Percentiles rank a stretch among this genome's conserved stretches.
phyloP scores from a whole-genome alignment of 1,140 invertebrate species.

The Himalopsyche phryganea region DNA sequence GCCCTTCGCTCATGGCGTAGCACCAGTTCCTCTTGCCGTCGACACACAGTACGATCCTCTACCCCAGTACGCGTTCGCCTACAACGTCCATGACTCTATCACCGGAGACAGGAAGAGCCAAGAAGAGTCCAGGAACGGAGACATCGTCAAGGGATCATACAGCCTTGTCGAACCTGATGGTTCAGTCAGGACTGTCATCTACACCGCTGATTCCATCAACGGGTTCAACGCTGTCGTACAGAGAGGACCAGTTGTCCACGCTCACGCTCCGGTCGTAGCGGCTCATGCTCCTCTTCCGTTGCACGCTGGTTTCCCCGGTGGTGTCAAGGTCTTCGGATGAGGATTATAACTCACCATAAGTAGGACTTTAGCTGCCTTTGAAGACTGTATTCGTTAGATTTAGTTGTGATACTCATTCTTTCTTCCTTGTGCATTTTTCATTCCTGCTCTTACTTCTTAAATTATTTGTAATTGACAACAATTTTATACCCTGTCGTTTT shows the following conservation, averaged over 20 bases:
- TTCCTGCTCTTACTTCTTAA: neutral
- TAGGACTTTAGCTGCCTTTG: slow-evolving; percentile 18
- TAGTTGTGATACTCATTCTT: slow-evolving; percentile 5
- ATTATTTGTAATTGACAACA: neutral
- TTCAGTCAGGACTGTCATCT: slow-evolving; percentile 39
- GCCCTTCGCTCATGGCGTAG: slow-evolving; percentile 21
- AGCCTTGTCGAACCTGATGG: slow-evolving; percentile 52
- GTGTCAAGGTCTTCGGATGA: slow-evolving; percentile 26
- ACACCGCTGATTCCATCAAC: slow-evolving; percentile 45
- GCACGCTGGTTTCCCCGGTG: slow-evolving; percentile 29
- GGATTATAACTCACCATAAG: slow-evolving; percentile 2
- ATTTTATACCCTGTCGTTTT: neutral
- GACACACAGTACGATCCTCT: slow-evolving; percentile 48
- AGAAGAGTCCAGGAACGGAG: slow-evolving; percentile 51
- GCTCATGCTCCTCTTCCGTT: slow-evolving; percentile 34
- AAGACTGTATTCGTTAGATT: slow-evolving; percentile 27
- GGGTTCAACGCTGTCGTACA: slow-evolving; percentile 46
- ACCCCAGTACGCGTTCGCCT: slow-evolving; percentile 52
- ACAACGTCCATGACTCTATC: slow-evolving; percentile 50
- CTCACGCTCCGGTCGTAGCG: slow-evolving; percentile 33
- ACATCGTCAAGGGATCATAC: slow-evolving; percentile 48
- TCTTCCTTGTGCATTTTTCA: too few species aligned
- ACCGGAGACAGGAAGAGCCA: slow-evolving; percentile 54
- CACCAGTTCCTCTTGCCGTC: slow-evolving; percentile 38
- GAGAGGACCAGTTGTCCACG: slow-evolving; percentile 29